These are phyloP conservation scores for Mactromeris polynyma DNA, from an alignment of 2,888 invertebrate genomes.

Conservation along the genomic window DNA sequence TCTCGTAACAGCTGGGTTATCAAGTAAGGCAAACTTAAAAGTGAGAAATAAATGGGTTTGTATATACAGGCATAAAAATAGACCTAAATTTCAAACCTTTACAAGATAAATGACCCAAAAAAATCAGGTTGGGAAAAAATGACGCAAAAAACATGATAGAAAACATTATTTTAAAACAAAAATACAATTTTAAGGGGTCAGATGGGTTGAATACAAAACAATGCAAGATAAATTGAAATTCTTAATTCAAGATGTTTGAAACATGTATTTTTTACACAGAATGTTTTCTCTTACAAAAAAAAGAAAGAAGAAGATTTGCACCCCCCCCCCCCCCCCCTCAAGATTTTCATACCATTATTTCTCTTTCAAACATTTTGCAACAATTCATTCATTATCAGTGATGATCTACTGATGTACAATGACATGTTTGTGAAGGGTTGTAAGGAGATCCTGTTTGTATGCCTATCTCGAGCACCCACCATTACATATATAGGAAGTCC, in stretches of 20 bases:
- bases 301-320: too few species aligned
- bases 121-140: background rate
- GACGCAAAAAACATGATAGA: background rate
- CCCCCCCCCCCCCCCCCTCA: too few species aligned
- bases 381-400: background rate
- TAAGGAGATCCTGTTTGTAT: background rate
- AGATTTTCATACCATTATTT: background rate
- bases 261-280: too few species aligned
- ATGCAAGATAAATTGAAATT: too few species aligned
- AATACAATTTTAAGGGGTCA: too few species aligned
- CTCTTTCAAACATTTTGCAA: background rate
- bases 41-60: background rate
- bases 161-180: too few species aligned
- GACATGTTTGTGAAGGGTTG: background rate
- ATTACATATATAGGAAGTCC: background rate
- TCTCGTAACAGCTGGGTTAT: background rate
- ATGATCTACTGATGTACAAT: conserved; percentile 4
- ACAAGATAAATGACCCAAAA: conserved; percentile 10
- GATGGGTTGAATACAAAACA: too few species aligned
- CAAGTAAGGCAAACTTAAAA: background rate
- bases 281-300: too few species aligned
- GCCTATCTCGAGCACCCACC: background rate
- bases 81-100: background rate
- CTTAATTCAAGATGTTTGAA: too few species aligned
- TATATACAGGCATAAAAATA: background rate